Evolutionary conservation across 1,140 invertebrate species (phyloP), one percentile per base, ranked within the genome.

Genomic region (Adoxophyes honmai): DNA sequence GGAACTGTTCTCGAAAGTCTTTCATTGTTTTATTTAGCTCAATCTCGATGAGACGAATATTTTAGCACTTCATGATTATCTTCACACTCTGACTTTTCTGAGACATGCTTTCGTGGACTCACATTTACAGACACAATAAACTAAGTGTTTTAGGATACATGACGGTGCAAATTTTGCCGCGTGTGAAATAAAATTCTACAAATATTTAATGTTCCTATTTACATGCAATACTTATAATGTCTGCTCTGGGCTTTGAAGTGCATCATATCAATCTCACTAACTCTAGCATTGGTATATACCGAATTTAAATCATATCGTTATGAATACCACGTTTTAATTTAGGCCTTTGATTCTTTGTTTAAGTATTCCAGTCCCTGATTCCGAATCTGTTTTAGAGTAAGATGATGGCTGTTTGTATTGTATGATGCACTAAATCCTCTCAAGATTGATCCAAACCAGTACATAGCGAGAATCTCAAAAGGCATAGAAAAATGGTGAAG

Each of bases 61-160:
- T 58, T 76, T 73, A 85, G 73, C 75, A 65, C 59, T 72, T 72
- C 61, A 59, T 64, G 54, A 69, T 72, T 59, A 7, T 68, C 60
- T 73, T 80, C 76, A 56, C 54, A 81, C 74, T 85, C 78, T 70
- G 68, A 75, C 57, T 66, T 73, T 86, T 88, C 84, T 87, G 86
- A 88, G 86, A 88, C 86, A 88, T 88, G 86, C 84, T 88, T 88
- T 87, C 86, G 70, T 88, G 82, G 86, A 86, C 81, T 64, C 63
- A 72, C 66, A 75, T 68, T 68, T 60, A 68, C 62, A 73, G 62
- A 62, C 18, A 48, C 42, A 48, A 48, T 66, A 68, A 76, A 72
- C 79, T 85, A 84, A 70, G 81, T 86, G 81, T 85, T 81, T 60
- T 56, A 64, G 75, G 74, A 73, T 70, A 69, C 18, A 81, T 83